Evolutionary conservation across 1,140 invertebrate species (phyloP), one percentile per base, ranked within the genome.

Genomic region (Spodoptera litura): DNA sequence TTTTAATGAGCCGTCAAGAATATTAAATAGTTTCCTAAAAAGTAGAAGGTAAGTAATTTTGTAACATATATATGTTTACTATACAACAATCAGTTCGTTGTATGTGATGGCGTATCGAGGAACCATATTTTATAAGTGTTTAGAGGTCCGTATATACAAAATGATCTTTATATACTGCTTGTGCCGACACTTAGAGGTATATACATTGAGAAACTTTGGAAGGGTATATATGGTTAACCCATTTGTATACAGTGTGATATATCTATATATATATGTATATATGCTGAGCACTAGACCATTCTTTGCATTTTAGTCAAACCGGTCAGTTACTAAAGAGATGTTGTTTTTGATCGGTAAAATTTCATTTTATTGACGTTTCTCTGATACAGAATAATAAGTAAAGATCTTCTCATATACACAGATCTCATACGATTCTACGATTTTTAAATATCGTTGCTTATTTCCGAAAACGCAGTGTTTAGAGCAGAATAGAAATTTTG

Each of bases 1-100:
- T n/a, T 55, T 53, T 66, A 27, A 38, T 62, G 35, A 78, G 81
- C 88, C 89, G 87, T 89, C 89, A 91, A 88, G 88, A 91, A 91
- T 90, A 91, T 90, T 91, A 90, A 84, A 86, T 89, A 89, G 86
- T 88, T 86, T 72, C 78, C 81, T 79, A 68, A 13, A n/a, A 9
- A 66, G 44, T 80, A 70, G 44, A 61, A 82, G 31, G 31, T 31
- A 20, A 62, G 68, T 81, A 80, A 78, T 78, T 13, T 72, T 73
- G 70, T 81, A 76, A n/a, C 4, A 31, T 20, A 20, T 20, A 61
- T 49, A 61, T 73, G 20, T 49, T 62, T 62, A 55, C 73, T 72
- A 25, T 64, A 80, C 78, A 82, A 82, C 81, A 64, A 74, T 52
- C 38, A n/a, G 27, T 82, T 88, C 87, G 87, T 87, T 87, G 87